Base-by-base conservation (phyloP, 2,113 vertebrate genomes). In the Cyprinodon brontotheroides region DNA sequence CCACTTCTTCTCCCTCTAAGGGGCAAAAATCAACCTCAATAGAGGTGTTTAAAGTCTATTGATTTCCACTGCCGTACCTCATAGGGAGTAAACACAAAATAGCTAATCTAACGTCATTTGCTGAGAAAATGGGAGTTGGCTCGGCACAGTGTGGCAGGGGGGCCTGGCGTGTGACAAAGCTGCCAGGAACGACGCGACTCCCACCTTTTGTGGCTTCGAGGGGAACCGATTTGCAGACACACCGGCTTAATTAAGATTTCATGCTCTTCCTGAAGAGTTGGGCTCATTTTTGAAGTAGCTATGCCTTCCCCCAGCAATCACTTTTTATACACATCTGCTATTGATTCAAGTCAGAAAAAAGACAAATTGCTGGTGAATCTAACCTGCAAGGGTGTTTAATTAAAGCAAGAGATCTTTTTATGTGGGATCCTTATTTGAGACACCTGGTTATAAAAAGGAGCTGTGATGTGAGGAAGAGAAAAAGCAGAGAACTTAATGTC, bases 181-280 rank as follows among this genome's bases (percentile, higher is more conserved):
- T 20, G 73, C 71, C 4, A 73, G 72, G 53, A 89, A 82, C 65
- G 68, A 62, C 29, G 60, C 12, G n/a, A 71, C 84, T 84, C 77
- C 83, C 77, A 83, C 73, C 77, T 84, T 53, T 68, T 62, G 77
- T 64, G 66, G 84, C 84, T 78, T 47, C 4, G 20, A 20, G 41
- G 61, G 78, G 78, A 72, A 77, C 50, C 5, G 72, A 77, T 84
- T 88, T 29, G 4, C 65, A 83, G 78, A 82, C 76, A 61, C 87
- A 78, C 61, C 75, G 13, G 68, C 79, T 85, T 88, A 89, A 90
- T 90, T 89, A 89, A 89, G 90, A 90, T 91, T 90, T 91, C 90
- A 91, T 80, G 77, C 79, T 86, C 82, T 84, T 90, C 78, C 80
- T 83, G 80, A 87, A 84, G 79, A 87, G 87, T 72, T 76, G 37